Base-by-base conservation (phyloP, 2,113 vertebrate species). In the Gnathonemus echidnorhynchus region DNA sequence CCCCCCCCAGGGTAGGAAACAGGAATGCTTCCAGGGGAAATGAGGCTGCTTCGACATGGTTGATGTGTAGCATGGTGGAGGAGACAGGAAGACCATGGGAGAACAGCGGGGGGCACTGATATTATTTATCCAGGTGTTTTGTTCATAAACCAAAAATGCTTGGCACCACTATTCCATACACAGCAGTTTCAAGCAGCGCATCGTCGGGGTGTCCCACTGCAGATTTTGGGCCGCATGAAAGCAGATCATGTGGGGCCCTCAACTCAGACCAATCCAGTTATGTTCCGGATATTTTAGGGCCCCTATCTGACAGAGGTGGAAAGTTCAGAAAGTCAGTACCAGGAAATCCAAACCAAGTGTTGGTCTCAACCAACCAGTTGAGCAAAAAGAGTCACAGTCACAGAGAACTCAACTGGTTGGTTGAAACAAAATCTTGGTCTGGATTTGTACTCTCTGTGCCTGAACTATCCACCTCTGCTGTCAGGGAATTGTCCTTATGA, bases 21-120 rank as follows among this genome's bases (percentile, higher is more conserved):
- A 53, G 31, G 86, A 87, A 27, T 17, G 11, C 31, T 19, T 24
- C 1, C 9, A 46, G 39, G n/a, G 50, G 19, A 62, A 86, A 89
- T 45, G 77, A 21, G 21, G 17, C 49, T 21, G 46, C 8, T 89
- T 53, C 9, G n/a, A 53, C 74, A 56, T 52, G 27, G 66, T 52
- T 50, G 66, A 50, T 80, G 95, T 27, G 96, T 96, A 84, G 96
- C 96, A 93, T 96, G 42, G 83, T 45, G n/a, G 21, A 53, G 31
- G 27, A 88, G 66, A 48, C 31, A n/a, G 46, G 48, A 42, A 27
- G 35, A 52, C 39, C 24, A 10, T 35, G 31, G 46, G 84, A n/a
- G 21, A 66, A 88, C 35, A 31, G 15, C 5, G 4, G 48, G 50
- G 45, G 19, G 84, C 48, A 48, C 10, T 6, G 7, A 50, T 86